Percentiles rank a stretch among this genome's conserved stretches.
These are phyloP conservation scores for Mythimna vitellina DNA, from an alignment of 2,888 invertebrate species.

Conservation along the genomic window DNA sequence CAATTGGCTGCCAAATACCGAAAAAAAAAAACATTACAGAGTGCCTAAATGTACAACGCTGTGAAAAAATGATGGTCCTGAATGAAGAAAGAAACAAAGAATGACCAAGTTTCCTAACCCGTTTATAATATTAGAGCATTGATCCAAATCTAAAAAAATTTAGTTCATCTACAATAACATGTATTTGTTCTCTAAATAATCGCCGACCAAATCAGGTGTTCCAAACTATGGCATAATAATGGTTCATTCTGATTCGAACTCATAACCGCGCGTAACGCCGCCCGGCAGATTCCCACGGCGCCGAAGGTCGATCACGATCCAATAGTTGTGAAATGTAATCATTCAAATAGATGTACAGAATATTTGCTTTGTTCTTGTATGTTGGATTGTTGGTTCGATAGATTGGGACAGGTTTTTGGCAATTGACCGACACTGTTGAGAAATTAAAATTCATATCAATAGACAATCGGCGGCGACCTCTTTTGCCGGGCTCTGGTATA, in stretches of 20 bases:
- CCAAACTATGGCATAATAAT: slow-evolving; percentile 57
- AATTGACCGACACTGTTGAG: not conserved
- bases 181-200: slow-evolving; percentile 43
- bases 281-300: slow-evolving; percentile 65
- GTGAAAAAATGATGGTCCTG: too few relatives aligned
- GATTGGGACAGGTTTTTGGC: slow-evolving; percentile 3
- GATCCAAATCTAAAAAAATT: too few relatives aligned
- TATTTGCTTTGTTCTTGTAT: slow-evolving; percentile 53
- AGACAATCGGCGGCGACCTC: not conserved
- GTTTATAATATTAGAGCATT: too few relatives aligned
- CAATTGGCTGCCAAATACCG: too few relatives aligned
- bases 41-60: too few relatives aligned
- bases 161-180: too few relatives aligned
- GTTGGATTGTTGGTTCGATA: slow-evolving; percentile 4
- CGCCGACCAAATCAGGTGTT: slow-evolving; percentile 51
- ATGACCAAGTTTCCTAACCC: too few relatives aligned
- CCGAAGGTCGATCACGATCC: slow-evolving; percentile 64
- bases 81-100: too few relatives aligned
- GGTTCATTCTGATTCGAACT: slow-evolving; percentile 48
- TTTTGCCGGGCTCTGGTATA: too few relatives aligned
- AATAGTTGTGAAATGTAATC: slow-evolving; percentile 59
- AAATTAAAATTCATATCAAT: not conserved
- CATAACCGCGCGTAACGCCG: slow-evolving; percentile 62
- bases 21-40: too few relatives aligned
- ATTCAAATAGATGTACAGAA: slow-evolving; percentile 53